Evolutionary conservation across 2,888 invertebrate species (phyloP), one percentile per base, ranked within the genome.

Genomic region (Noctua comes): DNA sequence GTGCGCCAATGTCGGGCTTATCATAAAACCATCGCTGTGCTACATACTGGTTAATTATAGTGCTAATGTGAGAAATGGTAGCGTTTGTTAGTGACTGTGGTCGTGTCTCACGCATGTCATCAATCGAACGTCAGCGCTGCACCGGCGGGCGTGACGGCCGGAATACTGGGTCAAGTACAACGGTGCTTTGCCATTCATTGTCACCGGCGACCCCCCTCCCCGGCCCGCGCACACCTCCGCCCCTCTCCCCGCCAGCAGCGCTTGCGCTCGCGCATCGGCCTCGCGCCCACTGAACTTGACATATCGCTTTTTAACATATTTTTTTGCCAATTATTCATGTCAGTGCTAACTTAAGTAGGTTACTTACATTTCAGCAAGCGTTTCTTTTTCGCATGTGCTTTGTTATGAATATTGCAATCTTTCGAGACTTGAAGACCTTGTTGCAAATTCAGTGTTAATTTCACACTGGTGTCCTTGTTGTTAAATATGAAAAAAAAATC

Each of bases 131-230:
- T 91, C 91, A 89, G 88, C 90, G 89, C 88, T 91, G 93, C 93
- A 91, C 89, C 91, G 92, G 88, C 93, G 91, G 92, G 91, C 93
- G 92, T 89, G 89, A 89, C 96, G 95, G 92, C 90, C 92, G 90
- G 91, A 92, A 95, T 95, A 95, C 95, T 96, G 92, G 97, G 97
- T 96, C 97, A 97, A 97, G 97, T 95, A 96, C 96, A 96, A 94
- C 95, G 95, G 94, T 95, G 96, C 95, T 96, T 95, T 95, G 96
- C 96, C 95, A 95, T 96, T 96, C 96, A 96, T 96, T 96, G 97
- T 95, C 96, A 95, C 88, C 83, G 86, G 73, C 76, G 82, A 68
- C 68, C 75, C 87, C 36, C 85, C 86, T 85, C 82, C 84, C 85
- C 86, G 89, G 79, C 89, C 89, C 88, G 86, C 86, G 78, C 82